Evolutionary conservation across 2,888 invertebrate species (phyloP).

Genomic region (Ophion costatus): DNA sequence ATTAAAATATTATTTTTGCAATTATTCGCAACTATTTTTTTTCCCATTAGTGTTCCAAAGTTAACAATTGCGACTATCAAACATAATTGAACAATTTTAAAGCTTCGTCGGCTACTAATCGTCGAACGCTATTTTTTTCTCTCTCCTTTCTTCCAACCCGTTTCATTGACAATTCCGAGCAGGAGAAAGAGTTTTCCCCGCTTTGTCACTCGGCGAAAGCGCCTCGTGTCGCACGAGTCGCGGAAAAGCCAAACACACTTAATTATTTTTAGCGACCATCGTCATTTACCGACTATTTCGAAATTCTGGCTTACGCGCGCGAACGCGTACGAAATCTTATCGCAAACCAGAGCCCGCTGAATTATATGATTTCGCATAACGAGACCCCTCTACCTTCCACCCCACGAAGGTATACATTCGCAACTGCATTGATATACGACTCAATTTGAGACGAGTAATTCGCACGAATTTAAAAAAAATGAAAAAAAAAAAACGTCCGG

Average conservation of each 20-base stretch:
- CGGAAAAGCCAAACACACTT: conserved; percentile 30
- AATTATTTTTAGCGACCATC: conserved; percentile 63
- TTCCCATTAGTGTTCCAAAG: background rate
- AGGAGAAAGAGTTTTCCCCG: background rate
- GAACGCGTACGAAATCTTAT: conserved; percentile 49
- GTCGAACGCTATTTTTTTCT: background rate
- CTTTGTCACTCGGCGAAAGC: conserved; percentile 17
- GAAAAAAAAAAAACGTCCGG: background rate
- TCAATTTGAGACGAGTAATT: background rate
- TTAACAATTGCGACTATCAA: background rate
- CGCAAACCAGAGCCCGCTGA: conserved; percentile 41
- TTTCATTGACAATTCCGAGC: background rate
- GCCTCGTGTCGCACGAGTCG: conserved; percentile 26
- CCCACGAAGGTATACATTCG: background rate
- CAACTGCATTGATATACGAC: background rate
- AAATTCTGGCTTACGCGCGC: conserved; percentile 64
- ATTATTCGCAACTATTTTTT: too few species aligned
- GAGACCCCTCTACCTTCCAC: background rate
- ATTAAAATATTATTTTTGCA: too few species aligned
- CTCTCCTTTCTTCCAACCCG: background rate
- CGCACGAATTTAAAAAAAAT: background rate
- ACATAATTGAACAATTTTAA: background rate
- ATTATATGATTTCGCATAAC: conserved; percentile 46
- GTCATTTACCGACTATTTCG: conserved; percentile 61
- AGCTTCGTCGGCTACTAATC: background rate